Conservation (phyloP, 2,113 vertebrate genomes). For the Xenopus tropicalis region DNA sequence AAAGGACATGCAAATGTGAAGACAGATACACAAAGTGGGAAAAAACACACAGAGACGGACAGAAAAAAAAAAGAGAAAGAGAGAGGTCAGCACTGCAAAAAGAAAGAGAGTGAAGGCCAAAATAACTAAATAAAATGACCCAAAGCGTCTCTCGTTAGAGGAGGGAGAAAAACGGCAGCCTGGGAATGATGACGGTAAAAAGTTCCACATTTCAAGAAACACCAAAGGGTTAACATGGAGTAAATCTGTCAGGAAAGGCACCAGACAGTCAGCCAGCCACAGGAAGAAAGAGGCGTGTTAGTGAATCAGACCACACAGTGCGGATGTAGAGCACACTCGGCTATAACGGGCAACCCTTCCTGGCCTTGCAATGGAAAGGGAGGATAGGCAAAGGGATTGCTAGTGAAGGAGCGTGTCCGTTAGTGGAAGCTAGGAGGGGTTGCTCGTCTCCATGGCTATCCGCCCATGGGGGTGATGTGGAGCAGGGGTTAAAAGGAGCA, state of each 20-base stretch:
- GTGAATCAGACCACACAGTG: conserved; percentile 59
- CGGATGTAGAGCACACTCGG: conserved; percentile 54
- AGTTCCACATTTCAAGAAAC: conserved; percentile 60
- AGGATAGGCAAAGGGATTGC: conserved; percentile 13
- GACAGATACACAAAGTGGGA: conserved; percentile 63
- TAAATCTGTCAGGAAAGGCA: conserved; percentile 62
- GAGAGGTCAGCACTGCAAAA: conserved; percentile 65
- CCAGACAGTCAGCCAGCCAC: conserved; percentile 62
- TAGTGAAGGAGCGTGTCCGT: conserved; percentile 41
- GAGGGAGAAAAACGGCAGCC: conserved; percentile 49
- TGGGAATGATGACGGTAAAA: conserved; percentile 59
- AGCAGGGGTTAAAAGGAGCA: conserved; percentile 54
- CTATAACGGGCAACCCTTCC: conserved; percentile 70
- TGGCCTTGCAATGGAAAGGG: conserved; percentile 42
- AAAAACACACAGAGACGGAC: conserved; percentile 64
- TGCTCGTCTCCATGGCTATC: conserved; percentile 89
- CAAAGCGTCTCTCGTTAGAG: conserved; percentile 56
- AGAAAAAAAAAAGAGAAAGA: conserved; percentile 72
- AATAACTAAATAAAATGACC: conserved; percentile 33
- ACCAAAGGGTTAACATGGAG: conserved; percentile 63
- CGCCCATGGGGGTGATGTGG: conserved; percentile 71
- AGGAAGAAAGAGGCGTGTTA: conserved; percentile 66
- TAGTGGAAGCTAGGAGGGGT: conserved; percentile 68
- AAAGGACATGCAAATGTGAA: conserved; percentile 61
- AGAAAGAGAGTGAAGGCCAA: conserved; percentile 48